Base-by-base conservation (phyloP, 2,888 invertebrate genomes). In the Cosmia pyralina region DNA sequence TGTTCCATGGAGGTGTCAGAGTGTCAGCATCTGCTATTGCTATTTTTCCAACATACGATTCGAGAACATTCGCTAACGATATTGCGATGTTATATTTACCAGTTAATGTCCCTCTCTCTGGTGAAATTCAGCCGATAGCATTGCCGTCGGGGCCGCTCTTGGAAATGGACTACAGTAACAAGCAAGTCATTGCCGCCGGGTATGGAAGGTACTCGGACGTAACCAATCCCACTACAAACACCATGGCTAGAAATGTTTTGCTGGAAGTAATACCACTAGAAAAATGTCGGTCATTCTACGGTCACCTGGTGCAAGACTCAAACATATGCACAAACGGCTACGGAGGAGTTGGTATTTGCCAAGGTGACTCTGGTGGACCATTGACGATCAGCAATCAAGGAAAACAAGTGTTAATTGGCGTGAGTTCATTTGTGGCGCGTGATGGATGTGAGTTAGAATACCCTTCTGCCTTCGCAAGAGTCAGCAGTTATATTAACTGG, bases 301-400 rank as follows among this genome's bases (percentile, higher is more conserved):
- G 93, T 3, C 41, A 86, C 48, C 59, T 89, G 4, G 88, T 94
- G 58, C 80, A 89, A 80, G 89, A 93, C 66, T 92, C 93, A 0
- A 94, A 94, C 75, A 90, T 95, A 70, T 94, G 94, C 75, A 95
- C 94, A 3, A 91, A 87, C 67, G 94, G 94, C 7, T 72, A 79
- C 11, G 94, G 94, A 19, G 93, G 92, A 19, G 93, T 93, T 53
- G 94, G 94, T 4, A 94, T 94, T 72, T 95, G 95, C 81, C 92
- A 90, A 73, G 94, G 94, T 4, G 94, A 94, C 77, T 94, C 94
- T 0, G 94, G 94, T 1, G 94, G 94, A 10, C 94, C 94, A 10
- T 78, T 94, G 64, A 91, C 92, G 6, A 78, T 92, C 52, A 89
- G 86, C 62, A 84, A 86, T 66, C 75, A 87, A 28, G 93, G 92